A percentile compares a stretch with the other conserved stretches of the same genome.
These are phyloP conservation scores for Varanus komodoensis DNA, from an alignment of 2,113 vertebrate genomes.

Conservation along the genomic window DNA sequence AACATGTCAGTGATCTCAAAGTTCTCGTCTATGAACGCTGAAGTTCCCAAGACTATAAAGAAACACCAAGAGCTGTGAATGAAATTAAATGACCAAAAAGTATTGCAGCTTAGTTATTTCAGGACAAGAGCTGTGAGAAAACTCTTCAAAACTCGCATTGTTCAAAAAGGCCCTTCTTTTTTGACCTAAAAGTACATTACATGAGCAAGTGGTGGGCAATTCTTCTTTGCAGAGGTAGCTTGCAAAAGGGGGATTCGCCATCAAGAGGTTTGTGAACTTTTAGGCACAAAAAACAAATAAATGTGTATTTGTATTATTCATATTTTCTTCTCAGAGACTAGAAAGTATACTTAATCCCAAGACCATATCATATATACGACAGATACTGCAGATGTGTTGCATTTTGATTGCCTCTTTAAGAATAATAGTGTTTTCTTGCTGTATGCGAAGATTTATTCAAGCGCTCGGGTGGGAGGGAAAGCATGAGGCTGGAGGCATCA, in stretches of 20 bases:
- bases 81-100: neutral
- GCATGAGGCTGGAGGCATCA: neutral
- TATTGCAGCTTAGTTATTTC: neutral
- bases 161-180: neutral
- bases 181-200: neutral
- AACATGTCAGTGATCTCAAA: neutral
- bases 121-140: neutral
- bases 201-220: neutral
- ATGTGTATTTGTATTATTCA: neutral
- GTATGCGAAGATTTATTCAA: neutral
- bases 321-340: neutral
- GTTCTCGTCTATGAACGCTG: neutral
- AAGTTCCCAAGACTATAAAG: neutral
- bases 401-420: constrained; percentile 1
- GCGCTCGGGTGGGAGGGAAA: too few species aligned
- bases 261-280: neutral
- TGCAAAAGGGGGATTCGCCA: neutral
- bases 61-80: neutral
- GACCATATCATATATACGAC: neutral
- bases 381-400: neutral
- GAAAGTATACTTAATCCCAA: neutral
- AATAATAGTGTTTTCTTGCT: neutral
- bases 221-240: neutral
- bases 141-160: neutral
- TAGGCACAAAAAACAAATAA: neutral